Conservation (phyloP, 2,888 invertebrate genomes). For the Lathronympha strigana region DNA sequence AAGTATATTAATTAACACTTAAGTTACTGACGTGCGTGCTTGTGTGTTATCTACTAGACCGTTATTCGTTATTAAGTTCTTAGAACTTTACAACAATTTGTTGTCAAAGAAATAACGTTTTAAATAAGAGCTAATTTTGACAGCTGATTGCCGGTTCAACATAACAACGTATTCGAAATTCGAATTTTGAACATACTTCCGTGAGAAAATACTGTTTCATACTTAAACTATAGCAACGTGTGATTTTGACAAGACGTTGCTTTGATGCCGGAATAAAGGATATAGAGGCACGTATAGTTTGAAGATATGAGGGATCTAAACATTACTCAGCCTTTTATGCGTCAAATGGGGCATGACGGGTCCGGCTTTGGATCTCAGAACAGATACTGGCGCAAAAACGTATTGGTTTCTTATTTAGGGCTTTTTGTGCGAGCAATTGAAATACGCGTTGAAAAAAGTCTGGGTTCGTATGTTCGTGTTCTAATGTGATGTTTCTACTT, state of each 20-base stretch:
- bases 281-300: conserved; percentile 17
- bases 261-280: conserved; percentile 24
- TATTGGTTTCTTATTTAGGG: background rate
- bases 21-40: no score
- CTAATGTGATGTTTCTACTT: no score
- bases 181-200: no score
- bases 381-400: background rate
- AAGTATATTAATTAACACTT: no score
- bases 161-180: no score
- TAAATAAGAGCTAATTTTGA: no score
- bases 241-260: conserved; percentile 36
- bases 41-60: no score
- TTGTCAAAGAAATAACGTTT: no score
- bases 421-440: background rate
- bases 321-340: conserved; percentile 23
- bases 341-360: conserved; percentile 30
- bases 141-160: no score
- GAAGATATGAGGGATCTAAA: conserved; percentile 16
- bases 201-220: conserved; percentile 5
- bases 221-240: background rate
- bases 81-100: no score
- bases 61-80: no score
- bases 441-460: background rate
- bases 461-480: no score
- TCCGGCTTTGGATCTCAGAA: conserved; percentile 3